Conservation (phyloP, 2,888 invertebrate species). For the Hydroisotoma schaefferi region DNA sequence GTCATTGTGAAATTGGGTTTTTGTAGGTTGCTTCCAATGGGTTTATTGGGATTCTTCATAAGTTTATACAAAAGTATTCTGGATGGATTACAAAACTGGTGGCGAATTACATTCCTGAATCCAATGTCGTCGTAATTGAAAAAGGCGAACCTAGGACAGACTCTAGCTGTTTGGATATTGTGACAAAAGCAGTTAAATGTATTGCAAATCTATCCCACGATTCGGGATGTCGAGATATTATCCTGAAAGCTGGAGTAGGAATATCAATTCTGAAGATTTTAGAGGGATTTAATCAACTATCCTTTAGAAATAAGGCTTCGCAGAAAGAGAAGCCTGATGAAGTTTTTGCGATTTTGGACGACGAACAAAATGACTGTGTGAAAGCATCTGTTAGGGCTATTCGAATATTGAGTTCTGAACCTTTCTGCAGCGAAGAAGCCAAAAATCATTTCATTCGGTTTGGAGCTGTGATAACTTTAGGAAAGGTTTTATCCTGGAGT, state of each 20-base stretch:
- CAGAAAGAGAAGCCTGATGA: not conserved
- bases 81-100: no score
- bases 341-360: not conserved
- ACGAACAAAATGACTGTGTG: constrained; percentile 7
- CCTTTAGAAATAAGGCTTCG: not conserved
- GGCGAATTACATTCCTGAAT: no score
- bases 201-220: constrained; percentile 37
- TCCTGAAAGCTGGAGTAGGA: constrained; percentile 25
- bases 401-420: constrained; percentile 27
- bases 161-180: constrained; percentile 14
- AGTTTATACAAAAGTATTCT: constrained; percentile 19
- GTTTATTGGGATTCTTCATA: constrained; percentile 26
- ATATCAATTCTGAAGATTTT: constrained; percentile 21
- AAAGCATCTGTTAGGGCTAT: constrained; percentile 26
- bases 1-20: constrained; percentile 2
- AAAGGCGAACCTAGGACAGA: no score
- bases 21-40: constrained; percentile 24
- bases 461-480: constrained; percentile 24
- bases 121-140: no score
- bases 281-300: constrained; percentile 16
- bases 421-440: constrained; percentile 9
- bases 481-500: constrained; percentile 25
- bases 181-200: constrained; percentile 31
- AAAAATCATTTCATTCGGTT: constrained; percentile 21
- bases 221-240: constrained; percentile 19